Conservation (phyloP, 2,797 vertebrate genomes). For the Premnoplex brunnescens region DNA sequence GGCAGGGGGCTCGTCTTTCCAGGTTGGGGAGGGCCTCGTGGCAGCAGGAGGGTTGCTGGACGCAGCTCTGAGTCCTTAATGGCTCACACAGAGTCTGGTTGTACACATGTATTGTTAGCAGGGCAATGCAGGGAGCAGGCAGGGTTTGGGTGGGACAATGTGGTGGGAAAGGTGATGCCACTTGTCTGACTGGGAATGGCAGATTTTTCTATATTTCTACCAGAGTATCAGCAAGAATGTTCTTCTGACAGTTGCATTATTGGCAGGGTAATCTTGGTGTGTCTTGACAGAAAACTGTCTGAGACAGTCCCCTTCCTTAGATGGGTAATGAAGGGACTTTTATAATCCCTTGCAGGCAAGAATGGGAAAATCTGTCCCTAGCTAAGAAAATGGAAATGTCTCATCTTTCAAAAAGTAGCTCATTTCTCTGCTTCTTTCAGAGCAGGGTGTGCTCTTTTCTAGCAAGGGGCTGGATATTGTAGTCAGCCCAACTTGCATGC, state of each 20-base stretch:
- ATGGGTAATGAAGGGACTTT: background rate
- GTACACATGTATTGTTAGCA: fast-evolving
- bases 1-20: background rate
- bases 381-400: background rate
- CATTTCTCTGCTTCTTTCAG: background rate
- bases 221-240: background rate
- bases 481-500: background rate
- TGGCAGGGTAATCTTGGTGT: background rate
- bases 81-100: fast-evolving
- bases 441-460: background rate
- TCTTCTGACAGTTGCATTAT: background rate
- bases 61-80: background rate
- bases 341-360: background rate
- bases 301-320: background rate
- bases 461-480: background rate
- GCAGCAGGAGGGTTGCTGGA: background rate
- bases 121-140: background rate
- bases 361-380: background rate
- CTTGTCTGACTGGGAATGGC: background rate
- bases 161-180: background rate
- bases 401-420: background rate
- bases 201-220: fast-evolving
- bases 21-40: background rate
- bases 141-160: background rate
- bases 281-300: background rate